Percentiles rank a stretch among this genome's conserved stretches.
These are phyloP conservation scores for Dasyurus viverrinus DNA, from an alignment of 2,113 vertebrate genomes.

Conservation along the genomic window DNA sequence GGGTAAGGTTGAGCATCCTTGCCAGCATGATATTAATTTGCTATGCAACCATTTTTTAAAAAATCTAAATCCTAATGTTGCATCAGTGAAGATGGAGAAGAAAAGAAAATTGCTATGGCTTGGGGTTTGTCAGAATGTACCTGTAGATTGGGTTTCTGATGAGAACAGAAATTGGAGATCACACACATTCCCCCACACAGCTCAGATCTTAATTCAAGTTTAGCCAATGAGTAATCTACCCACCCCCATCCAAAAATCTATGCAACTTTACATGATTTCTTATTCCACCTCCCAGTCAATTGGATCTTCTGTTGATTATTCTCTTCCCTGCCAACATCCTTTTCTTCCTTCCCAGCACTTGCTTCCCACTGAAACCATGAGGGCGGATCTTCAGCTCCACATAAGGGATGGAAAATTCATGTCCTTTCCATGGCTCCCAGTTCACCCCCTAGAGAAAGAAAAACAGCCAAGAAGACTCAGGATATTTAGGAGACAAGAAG, in stretches of 20 bases:
- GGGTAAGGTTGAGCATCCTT: background rate
- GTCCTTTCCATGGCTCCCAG: slow-evolving; percentile 95
- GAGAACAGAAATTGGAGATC: slow-evolving; percentile 4
- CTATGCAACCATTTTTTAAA: background rate
- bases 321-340: slow-evolving; percentile 77
- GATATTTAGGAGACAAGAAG: background rate
- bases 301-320: slow-evolving; percentile 52
- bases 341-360: slow-evolving; percentile 80
- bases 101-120: background rate
- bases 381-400: slow-evolving; percentile 91
- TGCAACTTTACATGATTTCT: background rate
- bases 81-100: background rate
- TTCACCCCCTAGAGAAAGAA: slow-evolving; percentile 87
- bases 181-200: background rate
- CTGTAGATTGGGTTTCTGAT: background rate
- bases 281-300: background rate
- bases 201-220: slow-evolving; percentile 5
- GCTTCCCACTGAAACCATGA: slow-evolving; percentile 72
- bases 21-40: background rate
- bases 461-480: background rate
- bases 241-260: background rate
- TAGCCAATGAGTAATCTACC: background rate
- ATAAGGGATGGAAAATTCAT: slow-evolving; percentile 91
- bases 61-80: background rate
- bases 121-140: background rate